Conservation (phyloP, 1,140 invertebrate genomes). For the Euura lappo region DNA sequence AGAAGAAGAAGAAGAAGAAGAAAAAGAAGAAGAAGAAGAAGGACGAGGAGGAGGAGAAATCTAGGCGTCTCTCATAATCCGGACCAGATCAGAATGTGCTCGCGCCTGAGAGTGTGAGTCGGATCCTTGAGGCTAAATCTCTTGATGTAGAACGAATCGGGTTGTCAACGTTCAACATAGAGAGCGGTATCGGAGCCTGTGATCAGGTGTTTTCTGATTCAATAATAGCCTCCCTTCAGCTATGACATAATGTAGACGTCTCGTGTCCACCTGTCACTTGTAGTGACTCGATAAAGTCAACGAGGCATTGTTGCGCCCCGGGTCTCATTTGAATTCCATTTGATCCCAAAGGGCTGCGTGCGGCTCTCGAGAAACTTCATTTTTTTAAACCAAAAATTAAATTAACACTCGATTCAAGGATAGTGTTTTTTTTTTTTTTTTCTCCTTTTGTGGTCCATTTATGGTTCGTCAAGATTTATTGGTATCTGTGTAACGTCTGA, state of each 20-base stretch:
- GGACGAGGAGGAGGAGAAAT: no score
- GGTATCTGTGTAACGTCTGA: no score
- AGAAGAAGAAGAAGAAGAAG: no score
- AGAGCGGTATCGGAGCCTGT: neutral
- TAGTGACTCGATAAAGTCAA: neutral
- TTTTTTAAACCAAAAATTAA: no score
- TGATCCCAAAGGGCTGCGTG: neutral
- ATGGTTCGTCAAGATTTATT: no score
- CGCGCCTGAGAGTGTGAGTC: neutral
- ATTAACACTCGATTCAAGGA: no score
- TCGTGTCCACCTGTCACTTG: neutral
- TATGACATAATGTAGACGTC: conserved; percentile 1
- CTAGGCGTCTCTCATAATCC: no score
- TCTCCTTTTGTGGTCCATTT: no score
- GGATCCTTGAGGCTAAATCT: neutral
- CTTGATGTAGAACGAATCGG: neutral
- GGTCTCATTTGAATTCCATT: neutral
- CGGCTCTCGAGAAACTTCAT: no score
- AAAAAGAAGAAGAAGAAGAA: no score
- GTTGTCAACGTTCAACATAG: neutral
- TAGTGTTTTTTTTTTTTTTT: no score
- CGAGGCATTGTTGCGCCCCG: neutral
- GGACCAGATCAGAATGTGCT: no score
- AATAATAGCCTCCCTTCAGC: neutral
- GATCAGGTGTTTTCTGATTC: neutral